These are phyloP conservation scores for Lycaon pictus DNA, from an alignment of 2,113 vertebrate species.

Conservation along the genomic window DNA sequence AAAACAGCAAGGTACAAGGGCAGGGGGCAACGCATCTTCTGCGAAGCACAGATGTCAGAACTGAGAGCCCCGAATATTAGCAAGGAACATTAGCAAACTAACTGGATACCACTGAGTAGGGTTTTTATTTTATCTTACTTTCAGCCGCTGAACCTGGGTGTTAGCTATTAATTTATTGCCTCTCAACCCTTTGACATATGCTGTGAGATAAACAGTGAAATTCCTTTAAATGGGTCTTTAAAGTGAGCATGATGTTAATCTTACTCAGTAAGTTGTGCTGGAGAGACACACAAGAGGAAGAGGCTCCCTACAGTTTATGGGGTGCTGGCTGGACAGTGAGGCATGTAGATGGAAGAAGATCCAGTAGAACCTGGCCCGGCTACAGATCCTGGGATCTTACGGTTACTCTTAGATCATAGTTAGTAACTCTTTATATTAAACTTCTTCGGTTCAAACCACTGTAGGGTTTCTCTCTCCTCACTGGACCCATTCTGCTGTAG, in stretches of 20 bases:
- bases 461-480: not conserved
- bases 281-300: not conserved
- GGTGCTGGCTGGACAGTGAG: not conserved
- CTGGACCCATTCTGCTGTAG: not conserved
- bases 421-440: not conserved
- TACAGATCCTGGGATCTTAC: not conserved
- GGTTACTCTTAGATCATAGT: not conserved
- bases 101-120: not conserved
- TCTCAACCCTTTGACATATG: not conserved
- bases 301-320: not conserved
- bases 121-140: not conserved
- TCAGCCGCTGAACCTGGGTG: not conserved
- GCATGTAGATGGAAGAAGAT: rapidly evolving
- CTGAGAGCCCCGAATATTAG: not conserved
- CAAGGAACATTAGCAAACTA: not conserved
- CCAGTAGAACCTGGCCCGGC: not conserved
- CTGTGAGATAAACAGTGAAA: not conserved
- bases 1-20: not conserved
- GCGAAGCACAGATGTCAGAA: not conserved
- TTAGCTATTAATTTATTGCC: not conserved
- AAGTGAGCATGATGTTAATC: not conserved
- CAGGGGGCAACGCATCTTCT: not conserved
- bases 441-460: not conserved
- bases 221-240: not conserved
- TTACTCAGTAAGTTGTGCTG: not conserved